These are phyloP conservation scores for Branchellion lobata DNA, from an alignment of 2,888 invertebrate genomes.

Conservation along the genomic window DNA sequence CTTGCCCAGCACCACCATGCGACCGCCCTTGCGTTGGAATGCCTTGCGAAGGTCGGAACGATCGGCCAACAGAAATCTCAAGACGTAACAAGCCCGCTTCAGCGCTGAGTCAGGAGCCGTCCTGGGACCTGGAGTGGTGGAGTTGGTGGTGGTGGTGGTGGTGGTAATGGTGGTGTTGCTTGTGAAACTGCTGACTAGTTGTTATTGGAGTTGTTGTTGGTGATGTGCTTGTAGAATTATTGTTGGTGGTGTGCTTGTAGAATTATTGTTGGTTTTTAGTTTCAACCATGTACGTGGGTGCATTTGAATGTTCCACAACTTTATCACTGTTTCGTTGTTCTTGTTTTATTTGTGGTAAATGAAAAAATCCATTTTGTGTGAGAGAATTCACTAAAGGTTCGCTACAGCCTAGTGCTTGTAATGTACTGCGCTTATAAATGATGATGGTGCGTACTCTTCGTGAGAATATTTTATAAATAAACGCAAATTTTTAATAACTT, in stretches of 20 bases:
- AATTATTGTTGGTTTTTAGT: neutral
- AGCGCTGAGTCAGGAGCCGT: constrained; percentile 54
- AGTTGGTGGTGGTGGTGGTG: neutral
- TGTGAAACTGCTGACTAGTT: neutral
- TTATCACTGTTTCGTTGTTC: no score
- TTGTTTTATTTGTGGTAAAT: no score
- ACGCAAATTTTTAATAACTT: no score
- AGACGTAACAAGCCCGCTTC: constrained; percentile 55
- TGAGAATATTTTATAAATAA: no score
- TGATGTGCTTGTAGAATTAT: neutral
- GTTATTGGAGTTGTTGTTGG: neutral
- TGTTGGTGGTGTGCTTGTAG: neutral
- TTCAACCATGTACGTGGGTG: no score
- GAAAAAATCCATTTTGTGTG: no score
- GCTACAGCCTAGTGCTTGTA: no score
- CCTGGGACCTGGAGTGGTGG: constrained; percentile 50
- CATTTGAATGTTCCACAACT: no score
- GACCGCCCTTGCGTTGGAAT: constrained; percentile 54
- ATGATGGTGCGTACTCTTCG: no score
- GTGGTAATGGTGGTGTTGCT: neutral
- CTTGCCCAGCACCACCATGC: constrained; percentile 54
- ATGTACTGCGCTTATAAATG: no score
- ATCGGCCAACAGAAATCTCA: constrained; percentile 56
- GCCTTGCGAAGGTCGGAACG: constrained; percentile 52
- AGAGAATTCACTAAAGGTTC: no score